Evolutionary conservation across 1,140 invertebrate genomes (phyloP).

Genomic region (Adelges cooleyi): DNA sequence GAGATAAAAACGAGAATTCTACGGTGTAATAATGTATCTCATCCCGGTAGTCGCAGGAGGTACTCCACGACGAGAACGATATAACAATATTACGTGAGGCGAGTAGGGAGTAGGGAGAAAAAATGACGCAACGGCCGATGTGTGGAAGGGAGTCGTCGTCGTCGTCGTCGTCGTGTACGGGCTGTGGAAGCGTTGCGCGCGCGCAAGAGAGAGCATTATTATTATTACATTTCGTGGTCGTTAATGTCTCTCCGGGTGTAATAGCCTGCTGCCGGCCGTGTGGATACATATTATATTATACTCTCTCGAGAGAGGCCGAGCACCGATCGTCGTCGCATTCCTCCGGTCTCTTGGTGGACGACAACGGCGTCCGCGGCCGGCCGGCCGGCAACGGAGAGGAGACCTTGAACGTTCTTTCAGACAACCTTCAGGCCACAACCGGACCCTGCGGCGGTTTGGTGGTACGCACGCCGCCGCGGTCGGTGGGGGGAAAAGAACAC

Average conservation of each 20-base stretch:
- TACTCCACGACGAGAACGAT: no score
- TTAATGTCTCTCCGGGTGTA: not conserved
- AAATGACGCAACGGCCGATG: not conserved
- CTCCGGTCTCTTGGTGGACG: not conserved
- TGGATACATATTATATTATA: not conserved
- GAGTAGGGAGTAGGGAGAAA: no score
- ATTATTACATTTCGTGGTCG: no score
- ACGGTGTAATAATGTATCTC: not conserved
- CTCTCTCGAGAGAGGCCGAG: not conserved
- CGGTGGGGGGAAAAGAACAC: not conserved
- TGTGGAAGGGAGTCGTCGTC: not conserved
- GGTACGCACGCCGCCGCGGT: not conserved
- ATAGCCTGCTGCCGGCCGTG: not conserved
- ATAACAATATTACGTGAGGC: no score
- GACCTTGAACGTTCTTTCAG: slow-evolving; percentile 24
- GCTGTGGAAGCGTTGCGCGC: no score
- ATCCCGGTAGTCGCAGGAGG: no score
- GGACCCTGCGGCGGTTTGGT: slow-evolving; percentile 19
- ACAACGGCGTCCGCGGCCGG: not conserved
- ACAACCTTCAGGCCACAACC: slow-evolving; percentile 22
- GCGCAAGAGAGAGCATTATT: no score
- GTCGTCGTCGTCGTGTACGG: not conserved
- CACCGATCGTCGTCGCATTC: not conserved
- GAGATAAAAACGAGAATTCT: no score
- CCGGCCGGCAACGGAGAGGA: not conserved